Conservation (phyloP, 2,113 vertebrate genomes). For the Nannobrachium achirus region DNA sequence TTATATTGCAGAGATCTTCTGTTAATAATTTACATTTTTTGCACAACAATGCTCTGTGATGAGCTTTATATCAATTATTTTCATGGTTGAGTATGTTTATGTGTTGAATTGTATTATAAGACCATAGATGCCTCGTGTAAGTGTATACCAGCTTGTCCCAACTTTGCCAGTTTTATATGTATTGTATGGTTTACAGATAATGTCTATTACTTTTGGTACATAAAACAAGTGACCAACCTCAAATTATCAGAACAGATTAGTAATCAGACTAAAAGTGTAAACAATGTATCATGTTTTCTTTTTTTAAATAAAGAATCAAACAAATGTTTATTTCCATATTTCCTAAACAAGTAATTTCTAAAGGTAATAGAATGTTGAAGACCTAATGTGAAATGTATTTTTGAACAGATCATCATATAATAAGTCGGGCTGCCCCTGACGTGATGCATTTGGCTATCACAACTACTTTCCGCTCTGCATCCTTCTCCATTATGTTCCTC, state of each 20-base stretch:
- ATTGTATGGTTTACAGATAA: constrained; percentile 1
- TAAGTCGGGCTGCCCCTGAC: no score
- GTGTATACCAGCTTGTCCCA: no score
- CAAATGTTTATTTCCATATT: constrained; percentile 8
- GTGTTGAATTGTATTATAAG: constrained; percentile 1
- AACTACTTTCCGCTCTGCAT: no score
- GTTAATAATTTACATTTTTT: not conserved
- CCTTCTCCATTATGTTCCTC: no score
- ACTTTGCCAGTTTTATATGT: not conserved
- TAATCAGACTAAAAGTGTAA: not conserved
- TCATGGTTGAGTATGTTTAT: not conserved
- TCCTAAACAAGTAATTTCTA: constrained; percentile 8
- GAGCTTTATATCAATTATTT: not conserved
- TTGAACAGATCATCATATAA: no score
- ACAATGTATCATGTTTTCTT: not conserved
- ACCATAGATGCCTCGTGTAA: no score
- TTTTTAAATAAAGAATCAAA: not conserved
- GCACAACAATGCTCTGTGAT: constrained; percentile 12
- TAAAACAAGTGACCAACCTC: not conserved
- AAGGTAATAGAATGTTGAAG: constrained; percentile 7
- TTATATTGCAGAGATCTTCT: constrained; percentile 41
- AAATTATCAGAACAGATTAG: not conserved
- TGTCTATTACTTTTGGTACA: not conserved
- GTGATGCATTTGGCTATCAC: no score
- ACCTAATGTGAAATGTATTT: no score